Evolutionary conservation across 2,113 vertebrate species (phyloP).

Genomic region (Columba livia): DNA sequence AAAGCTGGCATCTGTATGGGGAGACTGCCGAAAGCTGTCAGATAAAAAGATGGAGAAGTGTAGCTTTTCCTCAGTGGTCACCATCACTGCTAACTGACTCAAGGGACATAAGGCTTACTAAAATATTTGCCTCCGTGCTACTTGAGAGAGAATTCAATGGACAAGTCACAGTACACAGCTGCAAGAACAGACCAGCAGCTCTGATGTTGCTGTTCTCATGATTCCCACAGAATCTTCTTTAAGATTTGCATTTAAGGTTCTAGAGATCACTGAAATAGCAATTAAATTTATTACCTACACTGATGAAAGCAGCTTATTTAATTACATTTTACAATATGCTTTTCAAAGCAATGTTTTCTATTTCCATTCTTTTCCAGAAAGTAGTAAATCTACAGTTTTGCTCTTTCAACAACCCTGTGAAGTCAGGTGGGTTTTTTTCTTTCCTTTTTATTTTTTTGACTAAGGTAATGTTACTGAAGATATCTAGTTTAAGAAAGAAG

Average conservation of each 20-base stretch:
- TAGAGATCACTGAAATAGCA: neutral
- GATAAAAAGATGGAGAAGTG: neutral
- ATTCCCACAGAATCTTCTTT: neutral
- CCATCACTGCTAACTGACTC: neutral
- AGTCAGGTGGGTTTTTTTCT: neutral
- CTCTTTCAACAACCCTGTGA: neutral
- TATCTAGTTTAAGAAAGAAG: neutral
- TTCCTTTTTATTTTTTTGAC: neutral
- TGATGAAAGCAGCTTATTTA: neutral
- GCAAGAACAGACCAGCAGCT: neutral
- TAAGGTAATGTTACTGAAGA: neutral
- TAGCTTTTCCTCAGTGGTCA: neutral
- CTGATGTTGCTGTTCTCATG: neutral
- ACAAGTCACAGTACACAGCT: neutral
- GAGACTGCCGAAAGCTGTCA: neutral
- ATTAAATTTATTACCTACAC: neutral
- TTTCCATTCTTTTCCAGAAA: neutral
- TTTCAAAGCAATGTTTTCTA: constrained; percentile 3
- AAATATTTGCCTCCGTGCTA: neutral
- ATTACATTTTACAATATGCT: neutral
- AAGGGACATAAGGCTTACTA: neutral
- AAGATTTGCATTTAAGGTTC: neutral
- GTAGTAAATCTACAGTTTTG: neutral
- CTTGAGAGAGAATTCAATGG: neutral
- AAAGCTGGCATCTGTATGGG: neutral